Evolutionary conservation across 2,797 vertebrate species (phyloP), one percentile per base, ranked within the genome.

Genomic region (Gambelia wislizenii): DNA sequence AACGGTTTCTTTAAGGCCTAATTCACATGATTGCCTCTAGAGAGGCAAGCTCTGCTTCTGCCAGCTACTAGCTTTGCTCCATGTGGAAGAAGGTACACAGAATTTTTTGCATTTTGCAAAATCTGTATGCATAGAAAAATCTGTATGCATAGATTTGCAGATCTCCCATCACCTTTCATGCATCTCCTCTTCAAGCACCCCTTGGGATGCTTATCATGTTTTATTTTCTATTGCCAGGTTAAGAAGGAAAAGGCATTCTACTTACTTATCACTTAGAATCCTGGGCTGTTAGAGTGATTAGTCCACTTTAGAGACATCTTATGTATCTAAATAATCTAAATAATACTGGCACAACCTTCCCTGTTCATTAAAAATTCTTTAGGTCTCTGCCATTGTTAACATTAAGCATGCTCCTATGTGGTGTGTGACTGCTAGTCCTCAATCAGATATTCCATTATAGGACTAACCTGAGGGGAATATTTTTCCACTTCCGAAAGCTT

Each of bases 211-310:
- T 47, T 49, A 36, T 18, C 16, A 8, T 70, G 2, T 72, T 44
- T 81, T 47, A 2, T 56, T 52, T n/a, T 36, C 14, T 56, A 0
- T 89, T 49, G 44, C 36, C 25, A 54, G n/a, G 6, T n/a, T 70
- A 72, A 56, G 49, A 44, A 72, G 22, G 89, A n/a, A 14, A 44
- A 56, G 39, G 2, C 33, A 54, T 84, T 2, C 20, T 90, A 76
- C 91, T 83, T 20, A 81, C 7, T 90, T 89, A 87, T 27, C 59
- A 70, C 47, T 20, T 56, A 44, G 80, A 0, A 3, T 36, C 83
- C 90, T 84, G 89, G 86, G 81, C 91, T 85, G 89, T 84, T 84
- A 52, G 1, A 4, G 0, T 77, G 39, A 91, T 92, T 92, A 86
- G 87, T 81, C 52, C 25, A 70, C 39, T 90, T 54, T 72, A 81